Base-by-base conservation (phyloP, 2,888 invertebrate genomes). In the Synanthedon myopaeformis region DNA sequence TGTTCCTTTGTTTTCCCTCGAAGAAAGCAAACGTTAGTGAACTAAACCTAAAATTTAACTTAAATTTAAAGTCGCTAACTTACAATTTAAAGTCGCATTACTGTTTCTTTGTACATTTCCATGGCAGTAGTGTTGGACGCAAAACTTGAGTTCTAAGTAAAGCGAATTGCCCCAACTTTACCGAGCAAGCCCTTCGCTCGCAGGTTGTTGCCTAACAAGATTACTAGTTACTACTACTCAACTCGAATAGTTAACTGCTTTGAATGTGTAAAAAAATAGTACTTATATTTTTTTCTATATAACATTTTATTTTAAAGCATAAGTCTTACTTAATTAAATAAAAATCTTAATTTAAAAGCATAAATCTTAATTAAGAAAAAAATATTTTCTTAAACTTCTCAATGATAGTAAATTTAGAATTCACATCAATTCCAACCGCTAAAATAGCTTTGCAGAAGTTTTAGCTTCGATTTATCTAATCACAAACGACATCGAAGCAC, bases 181-280 rank as follows among this genome's bases (percentile, higher is more conserved):
- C 61, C 59, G 61, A 53, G 61, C 73, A 74, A 68, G 69, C 75
- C 77, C 76, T 76, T 77, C 69, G 64, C 65, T 62, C 62, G 69
- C 73, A 74, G 73, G 72, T 78, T 76, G 77, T 79, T 79, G 74
- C 73, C 74, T 79, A 81, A 82, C 81, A 76, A 79, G 75, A 75
- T 80, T 76, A 80, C 74, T 76, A 75, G 68, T 72, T 64, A 62
- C 64, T 61, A 62, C 70, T 70, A 66, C 66, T 65, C 72, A 72
- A 74, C 74, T 74, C 72, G 72, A 80, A 79, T 74, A 76, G 74
- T 76, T 76, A 77, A 72, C 70, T 69, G 69, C 65, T 70, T 61
- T 59, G 63, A 70, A 72, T 69, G 68, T 68, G 61, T 64, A 60
- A 60, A 56, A 59, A 61, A 35, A 35, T n/a, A n/a, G n/a, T n/a